These are phyloP conservation scores for Eupithecia pulchellata DNA, from an alignment of 2,888 invertebrate species.

Conservation along the genomic window DNA sequence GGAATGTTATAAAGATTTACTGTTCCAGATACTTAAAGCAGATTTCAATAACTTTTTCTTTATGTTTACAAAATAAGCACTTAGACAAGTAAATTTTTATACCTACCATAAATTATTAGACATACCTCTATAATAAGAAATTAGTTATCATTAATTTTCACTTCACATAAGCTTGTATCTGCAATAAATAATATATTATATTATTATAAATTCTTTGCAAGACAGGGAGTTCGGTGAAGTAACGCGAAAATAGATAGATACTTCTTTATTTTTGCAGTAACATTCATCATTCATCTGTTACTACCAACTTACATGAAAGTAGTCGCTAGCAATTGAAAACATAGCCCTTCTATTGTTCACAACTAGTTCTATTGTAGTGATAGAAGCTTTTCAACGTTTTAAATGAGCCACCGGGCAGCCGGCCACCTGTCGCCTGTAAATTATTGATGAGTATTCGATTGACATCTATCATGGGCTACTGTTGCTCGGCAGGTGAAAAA, in stretches of 20 bases:
- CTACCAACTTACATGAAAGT: not conserved
- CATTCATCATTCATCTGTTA: not conserved
- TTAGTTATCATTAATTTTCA: no score
- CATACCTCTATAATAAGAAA: no score
- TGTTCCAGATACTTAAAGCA: not conserved
- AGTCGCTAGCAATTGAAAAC: not conserved
- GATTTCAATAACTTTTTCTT: no score
- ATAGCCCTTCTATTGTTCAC: not conserved
- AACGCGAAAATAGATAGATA: not conserved
- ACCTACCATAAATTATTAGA: no score
- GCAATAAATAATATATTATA: no score
- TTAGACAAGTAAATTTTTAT: no score
- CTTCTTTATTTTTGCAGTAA: not conserved
- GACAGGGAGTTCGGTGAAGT: not conserved
- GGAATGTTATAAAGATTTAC: not conserved
- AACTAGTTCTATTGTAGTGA: not conserved
- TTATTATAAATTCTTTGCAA: no score
- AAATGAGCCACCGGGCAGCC: conserved; percentile 8
- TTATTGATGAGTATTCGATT: conserved; percentile 25
- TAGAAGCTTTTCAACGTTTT: conserved; percentile 7
- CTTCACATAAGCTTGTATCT: no score
- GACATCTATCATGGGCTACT: conserved; percentile 11
- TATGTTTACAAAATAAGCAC: no score
- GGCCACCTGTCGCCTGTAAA: conserved; percentile 20
- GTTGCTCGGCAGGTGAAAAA: not conserved